These are phyloP conservation scores for Cylloceria caligata DNA, from an alignment of 2,888 invertebrate genomes.

Conservation along the genomic window DNA sequence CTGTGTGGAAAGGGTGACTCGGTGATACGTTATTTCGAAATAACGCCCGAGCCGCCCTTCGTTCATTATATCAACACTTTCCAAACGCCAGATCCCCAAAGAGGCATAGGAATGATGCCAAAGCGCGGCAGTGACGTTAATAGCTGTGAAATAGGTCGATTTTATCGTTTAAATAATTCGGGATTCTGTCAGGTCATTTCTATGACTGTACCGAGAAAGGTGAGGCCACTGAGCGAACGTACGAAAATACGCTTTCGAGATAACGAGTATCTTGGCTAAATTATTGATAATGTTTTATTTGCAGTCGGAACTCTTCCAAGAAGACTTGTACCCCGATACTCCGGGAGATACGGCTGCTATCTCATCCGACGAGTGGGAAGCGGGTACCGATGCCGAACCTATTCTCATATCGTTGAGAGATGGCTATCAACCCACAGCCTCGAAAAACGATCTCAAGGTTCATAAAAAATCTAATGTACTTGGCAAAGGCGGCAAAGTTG, in stretches of 20 bases:
- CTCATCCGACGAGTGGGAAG: conserved; percentile 96
- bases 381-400: conserved; percentile 95
- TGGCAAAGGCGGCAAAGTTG: conserved; percentile 87
- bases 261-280: conserved; percentile 5
- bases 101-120: conserved; percentile 99
- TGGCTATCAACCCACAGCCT: conserved; percentile 88
- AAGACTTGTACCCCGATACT: conserved; percentile 98
- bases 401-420: conserved; percentile 96
- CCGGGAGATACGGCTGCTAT: conserved; percentile 95
- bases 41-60: conserved; percentile 96
- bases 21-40: conserved; percentile 97
- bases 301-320: conserved; percentile 97
- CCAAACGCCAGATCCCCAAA: conserved; percentile 98
- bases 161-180: conserved; percentile 97
- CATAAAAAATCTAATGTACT: conserved; percentile 93
- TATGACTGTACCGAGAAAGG: conserved; percentile 99
- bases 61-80: conserved; percentile 99
- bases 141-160: conserved; percentile 97
- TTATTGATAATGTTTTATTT: conserved; percentile 18
- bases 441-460: conserved; percentile 89
- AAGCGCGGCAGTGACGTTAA: conserved; percentile 98
- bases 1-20: conserved; percentile 99
- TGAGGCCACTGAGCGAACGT: conserved; percentile 75
- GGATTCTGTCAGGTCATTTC: conserved; percentile 97
- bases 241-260: not conserved